phyloP scores from a whole-genome alignment of 2,797 vertebrate species.

The Enteromius thamalakanensis region DNA sequence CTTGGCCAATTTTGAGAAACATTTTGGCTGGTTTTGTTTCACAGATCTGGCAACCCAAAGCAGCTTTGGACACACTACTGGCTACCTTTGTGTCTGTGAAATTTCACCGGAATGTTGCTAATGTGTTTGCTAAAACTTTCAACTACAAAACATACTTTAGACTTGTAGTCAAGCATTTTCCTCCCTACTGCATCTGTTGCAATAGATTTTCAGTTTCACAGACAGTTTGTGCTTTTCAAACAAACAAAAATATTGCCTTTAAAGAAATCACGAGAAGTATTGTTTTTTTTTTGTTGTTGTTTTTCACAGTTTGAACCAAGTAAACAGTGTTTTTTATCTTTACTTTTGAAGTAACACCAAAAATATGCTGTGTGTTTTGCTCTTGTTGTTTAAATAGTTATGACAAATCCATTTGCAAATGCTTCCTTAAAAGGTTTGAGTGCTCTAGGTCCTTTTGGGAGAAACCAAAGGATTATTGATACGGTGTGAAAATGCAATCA shows the following conservation, averaged over 20 bases:
- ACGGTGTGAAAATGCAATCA: slow-evolving; percentile 67
- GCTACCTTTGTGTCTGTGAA: not conserved
- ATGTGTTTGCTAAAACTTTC: slow-evolving; percentile 6
- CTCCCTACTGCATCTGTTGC: slow-evolving; percentile 5
- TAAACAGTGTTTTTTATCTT: slow-evolving; percentile 32
- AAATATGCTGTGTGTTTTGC: slow-evolving; percentile 15
- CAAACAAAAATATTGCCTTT: slow-evolving; percentile 19
- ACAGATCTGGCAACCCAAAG: not conserved
- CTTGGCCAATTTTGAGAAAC: not conserved
- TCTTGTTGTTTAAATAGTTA: slow-evolving; percentile 27
- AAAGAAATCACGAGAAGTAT: slow-evolving; percentile 21
- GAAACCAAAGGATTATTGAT: slow-evolving; percentile 62
- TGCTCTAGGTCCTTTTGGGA: slow-evolving; percentile 26
- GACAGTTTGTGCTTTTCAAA: slow-evolving; percentile 8
- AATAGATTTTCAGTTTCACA: not conserved
- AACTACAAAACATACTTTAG: slow-evolving; percentile 12
- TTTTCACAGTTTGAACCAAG: slow-evolving; percentile 28
- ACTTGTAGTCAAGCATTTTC: slow-evolving; percentile 24
- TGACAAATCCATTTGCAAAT: slow-evolving; percentile 39
- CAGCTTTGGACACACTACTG: not conserved
- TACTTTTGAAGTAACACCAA: slow-evolving; percentile 32
- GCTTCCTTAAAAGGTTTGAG: slow-evolving; percentile 36
- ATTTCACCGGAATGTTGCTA: not conserved
- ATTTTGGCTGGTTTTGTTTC: not conserved
- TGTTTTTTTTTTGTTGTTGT: not conserved